phyloP scores from a whole-genome alignment of 2,113 vertebrate genomes.

The Xiphophorus maculatus region DNA sequence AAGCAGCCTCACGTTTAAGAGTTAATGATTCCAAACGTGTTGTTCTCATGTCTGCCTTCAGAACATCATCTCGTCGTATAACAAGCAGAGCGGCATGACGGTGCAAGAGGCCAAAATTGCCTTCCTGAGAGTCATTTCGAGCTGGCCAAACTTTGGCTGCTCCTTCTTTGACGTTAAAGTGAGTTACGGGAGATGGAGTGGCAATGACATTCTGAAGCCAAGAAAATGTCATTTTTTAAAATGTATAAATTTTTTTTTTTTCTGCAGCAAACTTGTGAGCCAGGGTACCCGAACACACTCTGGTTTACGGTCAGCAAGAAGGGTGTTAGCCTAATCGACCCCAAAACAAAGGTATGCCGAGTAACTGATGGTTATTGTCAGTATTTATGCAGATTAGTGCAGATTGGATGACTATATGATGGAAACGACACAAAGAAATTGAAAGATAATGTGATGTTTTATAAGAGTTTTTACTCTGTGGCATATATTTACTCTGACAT shows the following conservation, averaged over 20 bases:
- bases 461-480: neutral
- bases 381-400: neutral
- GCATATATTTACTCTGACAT: neutral
- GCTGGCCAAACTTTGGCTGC: slow-evolving; percentile 93
- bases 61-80: slow-evolving; percentile 83
- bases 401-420: neutral
- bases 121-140: slow-evolving; percentile 85
- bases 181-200: slow-evolving; percentile 6
- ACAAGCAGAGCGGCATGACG: slow-evolving; percentile 83
- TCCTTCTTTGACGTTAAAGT: slow-evolving; percentile 96
- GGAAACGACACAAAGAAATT: too few species aligned
- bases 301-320: slow-evolving; percentile 89
- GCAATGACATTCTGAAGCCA: neutral
- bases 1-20: neutral
- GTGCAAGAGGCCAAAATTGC: slow-evolving; percentile 88
- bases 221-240: neutral
- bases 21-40: neutral
- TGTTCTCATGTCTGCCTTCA: slow-evolving; percentile 35
- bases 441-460: too few species aligned
- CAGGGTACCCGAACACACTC: slow-evolving; percentile 83
- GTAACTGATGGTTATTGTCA: neutral
- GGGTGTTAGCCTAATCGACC: slow-evolving; percentile 88
- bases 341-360: slow-evolving; percentile 87
- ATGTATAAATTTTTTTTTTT: neutral
- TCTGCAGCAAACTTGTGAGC: slow-evolving; percentile 90